Conservation (phyloP, 2,888 invertebrate genomes). For the Ophion ellenae region DNA sequence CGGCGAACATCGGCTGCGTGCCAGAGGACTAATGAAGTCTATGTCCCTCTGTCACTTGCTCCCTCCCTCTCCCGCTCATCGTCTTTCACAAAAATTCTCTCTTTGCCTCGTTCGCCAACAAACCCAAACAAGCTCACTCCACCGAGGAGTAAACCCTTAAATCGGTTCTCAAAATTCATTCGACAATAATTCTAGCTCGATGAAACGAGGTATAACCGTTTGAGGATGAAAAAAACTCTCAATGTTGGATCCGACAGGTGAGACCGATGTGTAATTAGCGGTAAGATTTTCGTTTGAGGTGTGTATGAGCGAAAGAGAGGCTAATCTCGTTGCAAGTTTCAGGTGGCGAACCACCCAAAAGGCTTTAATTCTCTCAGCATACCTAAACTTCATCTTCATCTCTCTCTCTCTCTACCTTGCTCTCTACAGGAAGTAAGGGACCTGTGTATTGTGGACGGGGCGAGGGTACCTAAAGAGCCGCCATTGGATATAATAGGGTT, state of each 20-base stretch:
- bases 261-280: slow-evolving; percentile 55
- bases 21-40: not conserved
- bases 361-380: slow-evolving; percentile 54
- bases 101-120: not conserved
- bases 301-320: slow-evolving; percentile 19
- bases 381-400: slow-evolving; percentile 38
- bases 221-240: not conserved
- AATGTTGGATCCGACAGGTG: slow-evolving; percentile 5
- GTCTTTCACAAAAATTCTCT: not conserved
- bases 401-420: slow-evolving; percentile 34
- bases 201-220: not conserved
- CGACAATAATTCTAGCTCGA: not conserved
- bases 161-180: not conserved
- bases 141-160: not conserved
- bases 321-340: slow-evolving; percentile 59
- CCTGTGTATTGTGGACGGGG: slow-evolving; percentile 51
- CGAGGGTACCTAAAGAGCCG: slow-evolving; percentile 29
- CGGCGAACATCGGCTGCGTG: not conserved
- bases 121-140: not conserved
- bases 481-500: slow-evolving; percentile 47
- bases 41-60: not conserved
- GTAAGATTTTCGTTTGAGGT: slow-evolving; percentile 37
- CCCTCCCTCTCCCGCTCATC: not conserved
- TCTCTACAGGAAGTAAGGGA: slow-evolving; percentile 54
- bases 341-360: slow-evolving; percentile 58